phyloP scores from a whole-genome alignment of 2,888 invertebrate species.

The Mactromeris polynyma region DNA sequence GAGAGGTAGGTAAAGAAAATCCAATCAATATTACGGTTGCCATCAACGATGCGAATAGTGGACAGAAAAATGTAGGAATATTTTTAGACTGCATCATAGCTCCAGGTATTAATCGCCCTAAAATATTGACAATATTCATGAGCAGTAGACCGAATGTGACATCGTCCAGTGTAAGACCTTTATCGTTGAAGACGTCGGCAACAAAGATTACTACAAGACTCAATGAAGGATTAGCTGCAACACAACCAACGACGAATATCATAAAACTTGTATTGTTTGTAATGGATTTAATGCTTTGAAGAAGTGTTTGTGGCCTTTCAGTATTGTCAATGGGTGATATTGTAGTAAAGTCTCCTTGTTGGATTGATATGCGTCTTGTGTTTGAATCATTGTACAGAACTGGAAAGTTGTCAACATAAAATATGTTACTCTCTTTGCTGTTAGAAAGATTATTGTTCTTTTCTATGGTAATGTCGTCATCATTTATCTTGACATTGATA shows the following conservation, averaged over 20 bases:
- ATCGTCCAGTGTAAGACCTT: neutral
- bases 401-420: neutral
- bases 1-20: neutral
- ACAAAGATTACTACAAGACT: neutral
- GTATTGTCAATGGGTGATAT: neutral
- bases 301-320: neutral
- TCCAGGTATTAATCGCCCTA: slow-evolving; percentile 14
- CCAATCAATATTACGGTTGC: neutral
- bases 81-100: neutral
- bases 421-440: neutral
- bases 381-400: neutral
- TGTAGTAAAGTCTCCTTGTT: neutral
- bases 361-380: neutral
- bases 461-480: neutral
- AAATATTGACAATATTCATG: neutral
- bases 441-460: neutral
- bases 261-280: neutral
- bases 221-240: neutral
- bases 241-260: neutral
- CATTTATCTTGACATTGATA: neutral
- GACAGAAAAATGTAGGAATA: neutral
- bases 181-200: neutral
- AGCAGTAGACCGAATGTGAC: neutral
- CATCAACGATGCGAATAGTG: neutral
- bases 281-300: neutral